These are phyloP conservation scores for Riptortus pedestris DNA, from an alignment of 1,140 invertebrate genomes.

Conservation along the genomic window DNA sequence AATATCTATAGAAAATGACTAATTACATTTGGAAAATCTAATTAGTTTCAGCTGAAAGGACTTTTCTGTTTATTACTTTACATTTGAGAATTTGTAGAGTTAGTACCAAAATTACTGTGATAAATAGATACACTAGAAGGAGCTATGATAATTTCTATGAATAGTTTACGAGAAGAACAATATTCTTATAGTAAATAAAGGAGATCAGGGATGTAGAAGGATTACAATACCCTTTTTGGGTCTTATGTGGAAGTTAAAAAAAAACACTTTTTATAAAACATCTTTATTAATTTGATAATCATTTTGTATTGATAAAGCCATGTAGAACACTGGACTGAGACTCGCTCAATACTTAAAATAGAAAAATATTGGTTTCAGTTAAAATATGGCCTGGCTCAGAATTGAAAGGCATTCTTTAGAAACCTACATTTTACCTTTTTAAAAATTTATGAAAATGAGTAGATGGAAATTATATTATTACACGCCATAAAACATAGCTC, in stretches of 20 bases:
- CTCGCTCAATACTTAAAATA: slow-evolving; percentile 25
- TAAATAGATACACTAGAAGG: no score
- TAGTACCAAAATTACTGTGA: no score
- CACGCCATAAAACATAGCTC: neutral
- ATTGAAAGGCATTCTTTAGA: slow-evolving; percentile 24
- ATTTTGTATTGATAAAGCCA: slow-evolving; percentile 26
- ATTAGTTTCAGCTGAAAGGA: no score
- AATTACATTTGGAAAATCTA: no score
- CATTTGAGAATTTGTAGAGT: no score
- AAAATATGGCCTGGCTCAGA: slow-evolving; percentile 26
- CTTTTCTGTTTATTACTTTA: no score
- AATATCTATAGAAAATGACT: no score
- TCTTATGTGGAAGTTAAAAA: neutral
- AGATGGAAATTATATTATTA: neutral
- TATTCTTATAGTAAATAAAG: no score
- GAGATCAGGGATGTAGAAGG: no score
- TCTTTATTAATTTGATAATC: slow-evolving; percentile 17
- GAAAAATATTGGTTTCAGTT: slow-evolving; percentile 25
- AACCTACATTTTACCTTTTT: slow-evolving; percentile 15
- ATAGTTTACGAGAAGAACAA: no score
- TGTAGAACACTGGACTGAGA: slow-evolving; percentile 26
- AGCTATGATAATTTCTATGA: no score
- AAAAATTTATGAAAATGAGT: slow-evolving; percentile 10
- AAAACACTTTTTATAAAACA: slow-evolving; percentile 20
- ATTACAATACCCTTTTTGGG: no score